Evolutionary conservation across 2,113 vertebrate genomes (phyloP).

Genomic region (Otolemur garnettii): DNA sequence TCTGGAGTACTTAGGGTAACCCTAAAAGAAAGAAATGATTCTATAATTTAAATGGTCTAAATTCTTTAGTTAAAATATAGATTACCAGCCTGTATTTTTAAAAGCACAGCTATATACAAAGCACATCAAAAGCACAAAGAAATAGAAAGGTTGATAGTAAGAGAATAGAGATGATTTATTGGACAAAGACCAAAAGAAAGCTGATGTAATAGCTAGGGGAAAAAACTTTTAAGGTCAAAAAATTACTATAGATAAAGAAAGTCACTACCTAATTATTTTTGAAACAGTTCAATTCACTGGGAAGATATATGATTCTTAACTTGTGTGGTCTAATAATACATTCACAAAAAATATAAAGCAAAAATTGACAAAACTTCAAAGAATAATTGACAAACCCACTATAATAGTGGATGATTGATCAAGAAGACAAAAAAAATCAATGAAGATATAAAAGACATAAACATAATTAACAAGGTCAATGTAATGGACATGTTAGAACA

Average conservation of each 20-base stretch:
- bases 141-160: conserved; percentile 4
- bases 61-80: background rate
- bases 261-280: conserved; percentile 16
- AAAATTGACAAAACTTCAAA: conserved; percentile 21
- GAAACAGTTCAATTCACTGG: conserved; percentile 23
- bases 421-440: conserved; percentile 43
- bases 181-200: background rate
- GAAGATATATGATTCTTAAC: background rate
- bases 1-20: background rate
- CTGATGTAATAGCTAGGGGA: background rate
- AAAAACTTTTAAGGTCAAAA: background rate
- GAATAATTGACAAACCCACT: background rate
- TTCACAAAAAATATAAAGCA: background rate
- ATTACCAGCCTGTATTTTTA: background rate
- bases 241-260: background rate
- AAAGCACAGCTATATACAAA: background rate
- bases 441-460: conserved; percentile 38
- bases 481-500: background rate
- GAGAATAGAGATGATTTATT: background rate
- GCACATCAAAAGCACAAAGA: background rate
- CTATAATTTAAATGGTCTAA: conserved; percentile 10
- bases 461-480: conserved; percentile 11
- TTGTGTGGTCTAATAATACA: background rate
- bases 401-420: background rate
- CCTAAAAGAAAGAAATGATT: background rate